Evolutionary conservation across 2,888 invertebrate species (phyloP).

Genomic region (Cecidostiba fungosa): DNA sequence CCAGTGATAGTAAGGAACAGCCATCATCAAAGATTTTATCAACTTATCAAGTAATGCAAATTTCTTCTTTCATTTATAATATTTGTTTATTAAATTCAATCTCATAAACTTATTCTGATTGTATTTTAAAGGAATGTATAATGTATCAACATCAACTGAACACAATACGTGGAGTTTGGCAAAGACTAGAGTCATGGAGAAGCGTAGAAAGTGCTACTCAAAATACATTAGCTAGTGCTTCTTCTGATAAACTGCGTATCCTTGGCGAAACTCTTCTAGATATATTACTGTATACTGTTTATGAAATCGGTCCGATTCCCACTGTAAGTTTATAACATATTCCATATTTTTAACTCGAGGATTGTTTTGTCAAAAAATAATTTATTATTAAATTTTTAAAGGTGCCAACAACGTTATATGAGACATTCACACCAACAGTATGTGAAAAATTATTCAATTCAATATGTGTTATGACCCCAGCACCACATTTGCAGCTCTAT

Average conservation of each 20-base stretch:
- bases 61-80: neutral
- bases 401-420: constrained; percentile 78
- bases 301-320: constrained; percentile 82
- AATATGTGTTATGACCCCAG: constrained; percentile 87
- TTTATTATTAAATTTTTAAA: constrained; percentile 63
- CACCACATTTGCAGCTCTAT: constrained; percentile 89
- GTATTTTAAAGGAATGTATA: constrained; percentile 86
- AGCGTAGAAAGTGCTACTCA: constrained; percentile 78
- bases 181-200: constrained; percentile 85
- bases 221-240: constrained; percentile 83
- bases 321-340: constrained; percentile 71
- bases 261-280: constrained; percentile 92
- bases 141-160: constrained; percentile 95
- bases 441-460: constrained; percentile 87
- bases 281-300: constrained; percentile 87
- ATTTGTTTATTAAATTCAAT: neutral
- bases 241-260: constrained; percentile 91
- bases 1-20: constrained; percentile 83
- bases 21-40: constrained; percentile 83
- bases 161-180: constrained; percentile 88
- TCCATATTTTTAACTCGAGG: too few species aligned
- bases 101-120: neutral
- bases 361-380: neutral
- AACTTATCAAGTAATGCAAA: constrained; percentile 81
- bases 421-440: constrained; percentile 78